Percentiles rank a stretch among this genome's conserved stretches.
These are phyloP conservation scores for Mantis religiosa DNA, from an alignment of 2,888 invertebrate genomes.

Conservation along the genomic window DNA sequence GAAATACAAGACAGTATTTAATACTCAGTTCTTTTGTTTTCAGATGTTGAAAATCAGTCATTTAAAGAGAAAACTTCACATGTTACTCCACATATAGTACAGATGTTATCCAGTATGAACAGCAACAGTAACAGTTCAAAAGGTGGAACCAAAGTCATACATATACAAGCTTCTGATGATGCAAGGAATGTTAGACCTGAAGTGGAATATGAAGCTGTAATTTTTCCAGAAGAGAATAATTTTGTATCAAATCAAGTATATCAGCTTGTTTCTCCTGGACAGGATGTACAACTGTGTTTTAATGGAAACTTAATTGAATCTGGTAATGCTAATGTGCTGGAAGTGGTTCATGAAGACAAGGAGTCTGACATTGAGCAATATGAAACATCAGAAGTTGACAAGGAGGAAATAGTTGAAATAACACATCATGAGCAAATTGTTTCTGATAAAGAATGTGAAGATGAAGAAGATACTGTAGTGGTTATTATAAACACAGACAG, in stretches of 20 bases:
- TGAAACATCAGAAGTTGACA: not conserved
- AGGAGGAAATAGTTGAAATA: not conserved
- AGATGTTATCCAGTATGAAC: not conserved
- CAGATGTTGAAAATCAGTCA: not conserved
- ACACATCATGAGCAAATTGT: not conserved
- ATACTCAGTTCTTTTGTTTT: not conserved
- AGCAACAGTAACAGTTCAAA: not conserved
- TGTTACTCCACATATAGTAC: not conserved
- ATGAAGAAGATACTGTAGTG: not conserved
- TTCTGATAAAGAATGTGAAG: not conserved
- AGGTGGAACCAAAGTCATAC: not conserved
- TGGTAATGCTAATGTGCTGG: not conserved
- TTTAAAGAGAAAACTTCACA: not conserved
- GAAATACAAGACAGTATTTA: too few species aligned
- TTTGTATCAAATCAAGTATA: not conserved
- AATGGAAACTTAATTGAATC: not conserved
- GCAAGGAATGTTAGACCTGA: not conserved
- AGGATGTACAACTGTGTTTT: constrained; percentile 1
- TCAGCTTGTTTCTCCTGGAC: not conserved
- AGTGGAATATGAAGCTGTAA: not conserved
- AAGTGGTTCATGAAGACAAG: not conserved
- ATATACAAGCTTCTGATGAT: not conserved
- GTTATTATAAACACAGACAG: constrained; percentile 2
- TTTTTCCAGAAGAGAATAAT: not conserved
- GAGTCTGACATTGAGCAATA: not conserved